These are phyloP conservation scores for Enteromius unitaeniatus DNA, from an alignment of 2,797 vertebrate species.

Conservation along the genomic window DNA sequence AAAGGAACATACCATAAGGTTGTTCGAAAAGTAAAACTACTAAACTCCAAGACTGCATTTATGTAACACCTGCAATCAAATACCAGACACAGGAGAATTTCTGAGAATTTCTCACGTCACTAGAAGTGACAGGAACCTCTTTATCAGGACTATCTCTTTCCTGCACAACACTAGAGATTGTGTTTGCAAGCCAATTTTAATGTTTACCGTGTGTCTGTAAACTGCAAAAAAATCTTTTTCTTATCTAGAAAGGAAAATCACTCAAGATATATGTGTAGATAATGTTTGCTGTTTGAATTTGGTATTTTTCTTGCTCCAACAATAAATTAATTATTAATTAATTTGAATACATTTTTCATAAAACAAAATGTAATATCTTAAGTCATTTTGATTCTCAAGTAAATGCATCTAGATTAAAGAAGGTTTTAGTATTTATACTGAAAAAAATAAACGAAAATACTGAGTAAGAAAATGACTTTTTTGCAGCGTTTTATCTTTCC, in stretches of 20 bases:
- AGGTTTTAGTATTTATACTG: not conserved
- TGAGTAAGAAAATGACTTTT: not conserved
- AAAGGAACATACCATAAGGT: not conserved
- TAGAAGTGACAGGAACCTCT: not conserved
- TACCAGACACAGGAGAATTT: conserved; percentile 1
- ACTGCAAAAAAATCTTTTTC: not conserved
- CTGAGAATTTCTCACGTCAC: not conserved
- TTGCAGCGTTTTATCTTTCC: not conserved
- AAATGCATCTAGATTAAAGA: not conserved
- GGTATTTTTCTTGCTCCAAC: not conserved
- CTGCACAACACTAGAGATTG: not conserved
- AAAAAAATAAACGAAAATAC: not conserved
- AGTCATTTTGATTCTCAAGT: not conserved
- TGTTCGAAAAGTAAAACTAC: not conserved
- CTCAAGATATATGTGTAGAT: not conserved
- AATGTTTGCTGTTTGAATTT: not conserved
- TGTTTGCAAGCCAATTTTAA: not conserved
- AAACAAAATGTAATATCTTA: not conserved
- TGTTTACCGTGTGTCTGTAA: not conserved
- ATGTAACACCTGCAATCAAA: conserved; percentile 3
- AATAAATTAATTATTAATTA: no score
- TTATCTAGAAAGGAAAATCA: not conserved
- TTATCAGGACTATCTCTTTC: not conserved
- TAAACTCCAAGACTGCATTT: not conserved
- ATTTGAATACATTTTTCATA: not conserved